Evolutionary conservation across 2,888 invertebrate genomes (phyloP), one percentile per base, ranked within the genome.

Genomic region (Lasius platythorax): DNA sequence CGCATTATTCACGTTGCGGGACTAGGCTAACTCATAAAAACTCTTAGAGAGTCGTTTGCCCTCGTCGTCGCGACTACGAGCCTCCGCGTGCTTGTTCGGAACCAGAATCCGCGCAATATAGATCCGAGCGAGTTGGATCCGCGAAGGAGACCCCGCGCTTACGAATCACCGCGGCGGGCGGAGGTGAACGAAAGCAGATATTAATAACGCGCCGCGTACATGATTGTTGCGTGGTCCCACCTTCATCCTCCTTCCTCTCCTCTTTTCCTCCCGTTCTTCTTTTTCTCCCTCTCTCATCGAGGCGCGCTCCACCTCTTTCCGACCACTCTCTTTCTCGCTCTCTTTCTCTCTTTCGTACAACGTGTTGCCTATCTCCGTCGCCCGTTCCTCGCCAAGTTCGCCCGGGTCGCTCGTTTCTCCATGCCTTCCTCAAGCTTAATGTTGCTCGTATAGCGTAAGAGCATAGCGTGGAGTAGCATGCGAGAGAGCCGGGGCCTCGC

Each of bases 361-460:
- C 50, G 50, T 53, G 0, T n/a, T 30, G 82, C 83, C 82, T 79
- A 87, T 88, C 89, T 66, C 28, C 76, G 56, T 83, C 68, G 23
- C 23, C 23, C 23, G 63, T 73, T 75, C 50, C 70, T 86, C 89
- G 33, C 15, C 79, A 72, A 79, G 79, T 79, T 79, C 72, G 79
- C 61, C 79, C 79, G 86, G 87, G 43, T 79, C 86, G 85, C 82
- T 88, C 89, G 88, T 79, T 79, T 79, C 79, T 79, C 88, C 87
- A 87, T 90, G 90, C 91, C 92, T 92, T 91, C 91, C 91, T 91
- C 92, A 88, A 92, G 90, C 90, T 93, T 92, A 93, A 94, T 92
- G 93, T 93, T 92, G 89, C 93, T 92, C 92, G 91, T 92, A 91
- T 91, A 92, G 91, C 91, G 91, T 89, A 91, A 89, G 88, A 87